These are phyloP conservation scores for Amphiprion ocellaris DNA, from an alignment of 2,113 vertebrate genomes.

Conservation along the genomic window DNA sequence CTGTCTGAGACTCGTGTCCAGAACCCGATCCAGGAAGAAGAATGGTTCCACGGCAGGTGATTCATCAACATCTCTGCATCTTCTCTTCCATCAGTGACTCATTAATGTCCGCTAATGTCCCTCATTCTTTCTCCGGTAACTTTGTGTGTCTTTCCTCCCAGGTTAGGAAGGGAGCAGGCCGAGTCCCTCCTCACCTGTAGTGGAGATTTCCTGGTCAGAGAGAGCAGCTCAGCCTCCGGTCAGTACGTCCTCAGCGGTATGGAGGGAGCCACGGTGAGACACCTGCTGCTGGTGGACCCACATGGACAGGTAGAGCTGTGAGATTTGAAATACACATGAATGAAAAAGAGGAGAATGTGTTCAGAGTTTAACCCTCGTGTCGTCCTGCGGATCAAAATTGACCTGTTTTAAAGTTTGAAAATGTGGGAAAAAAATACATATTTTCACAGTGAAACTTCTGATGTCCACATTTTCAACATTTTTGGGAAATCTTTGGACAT, in stretches of 20 bases:
- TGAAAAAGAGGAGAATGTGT: background rate
- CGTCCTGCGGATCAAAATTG: too few species aligned
- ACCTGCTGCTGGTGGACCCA: conserved; percentile 93
- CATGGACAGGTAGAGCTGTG: conserved; percentile 88
- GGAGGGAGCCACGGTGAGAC: conserved; percentile 90
- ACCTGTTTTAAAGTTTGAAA: too few species aligned
- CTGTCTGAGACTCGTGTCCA: conserved; percentile 66
- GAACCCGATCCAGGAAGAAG: conserved; percentile 86
- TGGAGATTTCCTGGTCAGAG: conserved; percentile 94
- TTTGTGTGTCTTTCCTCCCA: conserved; percentile 12
- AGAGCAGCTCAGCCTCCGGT: conserved; percentile 90
- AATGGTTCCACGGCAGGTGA: conserved; percentile 91
- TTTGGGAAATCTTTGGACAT: too few species aligned
- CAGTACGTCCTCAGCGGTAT: conserved; percentile 94
- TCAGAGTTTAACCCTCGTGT: background rate
- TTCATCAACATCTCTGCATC: background rate
- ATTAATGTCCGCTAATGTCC: background rate
- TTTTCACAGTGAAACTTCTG: too few species aligned
- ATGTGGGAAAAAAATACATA: too few species aligned
- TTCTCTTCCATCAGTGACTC: background rate
- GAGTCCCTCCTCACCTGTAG: conserved; percentile 90
- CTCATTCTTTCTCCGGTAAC: background rate
- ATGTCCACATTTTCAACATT: too few species aligned
- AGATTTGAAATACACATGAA: background rate
- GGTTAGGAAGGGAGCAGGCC: conserved; percentile 89